Evolutionary conservation across 1,140 invertebrate genomes (phyloP).

Genomic region (Drosophila navojoa): DNA sequence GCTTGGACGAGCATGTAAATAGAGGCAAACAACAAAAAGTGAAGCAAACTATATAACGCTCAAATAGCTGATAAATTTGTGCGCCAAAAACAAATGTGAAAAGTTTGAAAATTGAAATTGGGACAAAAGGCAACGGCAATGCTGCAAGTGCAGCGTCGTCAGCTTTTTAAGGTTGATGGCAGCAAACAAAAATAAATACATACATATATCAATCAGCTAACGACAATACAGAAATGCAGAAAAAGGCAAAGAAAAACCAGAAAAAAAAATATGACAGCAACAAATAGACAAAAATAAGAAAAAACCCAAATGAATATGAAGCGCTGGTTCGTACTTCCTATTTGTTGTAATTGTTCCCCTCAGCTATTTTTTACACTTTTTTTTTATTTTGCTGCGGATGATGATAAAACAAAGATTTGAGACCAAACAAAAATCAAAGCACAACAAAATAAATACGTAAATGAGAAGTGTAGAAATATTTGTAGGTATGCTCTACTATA

Average conservation of each 20-base stretch:
- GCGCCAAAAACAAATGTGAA: slow-evolving; percentile 73
- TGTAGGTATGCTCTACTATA: slow-evolving; percentile 13
- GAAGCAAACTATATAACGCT: slow-evolving; percentile 36
- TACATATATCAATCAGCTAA: slow-evolving; percentile 79
- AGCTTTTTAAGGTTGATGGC: slow-evolving; percentile 23
- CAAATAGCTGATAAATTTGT: slow-evolving; percentile 79
- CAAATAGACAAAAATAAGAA: slow-evolving; percentile 67
- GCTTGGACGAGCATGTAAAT: no score
- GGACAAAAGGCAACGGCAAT: slow-evolving; percentile 58
- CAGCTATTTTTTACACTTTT: background rate
- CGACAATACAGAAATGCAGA: slow-evolving; percentile 42
- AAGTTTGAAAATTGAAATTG: slow-evolving; percentile 81
- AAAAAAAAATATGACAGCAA: slow-evolving; percentile 64
- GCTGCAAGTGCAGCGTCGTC: slow-evolving; percentile 22
- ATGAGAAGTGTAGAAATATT: slow-evolving; percentile 19
- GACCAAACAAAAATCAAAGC: slow-evolving; percentile 34
- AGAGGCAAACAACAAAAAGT: background rate
- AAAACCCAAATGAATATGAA: slow-evolving; percentile 71
- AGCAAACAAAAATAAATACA: slow-evolving; percentile 63
- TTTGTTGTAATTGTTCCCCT: slow-evolving; percentile 23
- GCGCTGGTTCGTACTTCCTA: slow-evolving; percentile 42
- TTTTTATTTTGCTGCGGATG: slow-evolving; percentile 16
- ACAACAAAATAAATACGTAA: slow-evolving; percentile 28
- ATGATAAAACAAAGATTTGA: slow-evolving; percentile 69
- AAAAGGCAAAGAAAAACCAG: slow-evolving; percentile 46